A percentile compares a stretch with the other conserved stretches of the same genome.
phyloP scores from a whole-genome alignment of 2,888 invertebrate species.

The Liopterus haemorrhoidalis region DNA sequence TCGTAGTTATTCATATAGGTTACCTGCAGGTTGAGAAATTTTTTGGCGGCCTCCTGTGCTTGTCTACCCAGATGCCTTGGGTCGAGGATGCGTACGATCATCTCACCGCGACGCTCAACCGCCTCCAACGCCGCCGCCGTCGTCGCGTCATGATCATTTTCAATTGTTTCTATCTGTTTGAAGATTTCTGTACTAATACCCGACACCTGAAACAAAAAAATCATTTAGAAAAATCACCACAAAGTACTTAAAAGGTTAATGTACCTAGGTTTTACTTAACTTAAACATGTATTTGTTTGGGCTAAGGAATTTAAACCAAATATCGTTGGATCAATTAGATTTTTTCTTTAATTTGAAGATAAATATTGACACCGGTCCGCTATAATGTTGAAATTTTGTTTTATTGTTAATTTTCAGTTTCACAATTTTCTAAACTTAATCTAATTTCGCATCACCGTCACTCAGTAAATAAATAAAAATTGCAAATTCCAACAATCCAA shows the following conservation, averaged over 20 bases:
- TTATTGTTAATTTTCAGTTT: no score
- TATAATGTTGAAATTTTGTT: neutral
- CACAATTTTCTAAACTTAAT: no score
- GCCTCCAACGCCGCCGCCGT: constrained; percentile 88
- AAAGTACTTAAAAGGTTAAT: constrained; percentile 4
- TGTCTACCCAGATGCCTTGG: constrained; percentile 80
- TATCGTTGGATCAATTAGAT: no score
- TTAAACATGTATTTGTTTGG: neutral
- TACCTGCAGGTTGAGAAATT: constrained; percentile 75
- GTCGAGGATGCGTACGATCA: constrained; percentile 89
- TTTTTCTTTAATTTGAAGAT: no score
- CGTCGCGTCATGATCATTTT: constrained; percentile 90
- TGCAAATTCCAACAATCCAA: no score
- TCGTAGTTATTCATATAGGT: constrained; percentile 36
- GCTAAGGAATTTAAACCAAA: constrained; percentile 3
- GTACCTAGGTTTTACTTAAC: neutral
- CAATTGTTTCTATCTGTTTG: constrained; percentile 93
- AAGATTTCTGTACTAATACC: constrained; percentile 95
- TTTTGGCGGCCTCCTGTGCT: constrained; percentile 80
- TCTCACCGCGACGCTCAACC: constrained; percentile 88
- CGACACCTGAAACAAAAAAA: constrained; percentile 66
- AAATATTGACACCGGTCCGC: no score
- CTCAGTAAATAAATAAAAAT: no score
- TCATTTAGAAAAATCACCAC: no score
- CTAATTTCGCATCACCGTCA: no score